A percentile compares a stretch with the other conserved stretches of the same genome.
These are phyloP conservation scores for Phyllotis vaccarum DNA, from an alignment of 2,797 vertebrate genomes.

Conservation along the genomic window DNA sequence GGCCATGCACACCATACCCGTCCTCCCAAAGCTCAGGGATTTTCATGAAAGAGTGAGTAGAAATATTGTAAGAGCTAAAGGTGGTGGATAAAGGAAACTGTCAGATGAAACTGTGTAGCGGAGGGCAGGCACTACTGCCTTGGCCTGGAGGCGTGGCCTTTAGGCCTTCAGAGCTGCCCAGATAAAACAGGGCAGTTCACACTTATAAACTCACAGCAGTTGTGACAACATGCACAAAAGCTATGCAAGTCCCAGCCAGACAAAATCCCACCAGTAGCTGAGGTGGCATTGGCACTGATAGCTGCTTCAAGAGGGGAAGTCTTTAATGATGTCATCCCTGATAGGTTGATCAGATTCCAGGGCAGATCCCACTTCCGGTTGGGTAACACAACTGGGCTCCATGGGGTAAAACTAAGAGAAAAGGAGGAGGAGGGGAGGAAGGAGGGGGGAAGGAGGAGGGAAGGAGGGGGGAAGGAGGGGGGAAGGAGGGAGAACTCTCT, in stretches of 20 bases:
- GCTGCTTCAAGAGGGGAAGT: neutral
- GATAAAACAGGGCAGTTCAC: neutral
- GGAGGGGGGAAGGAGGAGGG: too few species aligned
- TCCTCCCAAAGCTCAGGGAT: neutral
- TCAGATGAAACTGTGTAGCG: neutral
- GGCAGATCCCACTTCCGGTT: neutral
- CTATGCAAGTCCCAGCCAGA: too few species aligned
- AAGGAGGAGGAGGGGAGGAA: too few species aligned
- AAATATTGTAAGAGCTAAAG: neutral
- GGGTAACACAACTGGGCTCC: neutral
- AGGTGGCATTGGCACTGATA: neutral
- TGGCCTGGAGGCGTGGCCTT: too few species aligned
- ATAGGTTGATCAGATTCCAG: neutral
- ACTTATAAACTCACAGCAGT: neutral
- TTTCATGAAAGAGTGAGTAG: neutral
- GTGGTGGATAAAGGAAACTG: too few species aligned
- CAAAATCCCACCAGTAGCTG: neutral
- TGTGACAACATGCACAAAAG: neutral
- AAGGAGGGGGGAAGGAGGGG: neutral
- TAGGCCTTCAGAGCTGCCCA: neutral
- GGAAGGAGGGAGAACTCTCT: neutral
- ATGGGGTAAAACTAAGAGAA: neutral
- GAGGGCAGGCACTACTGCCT: too few species aligned
- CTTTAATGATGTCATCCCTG: too few species aligned
- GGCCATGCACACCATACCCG: neutral